Base-by-base conservation (phyloP, 1,140 invertebrate species). In the Medauroidea extradentata region DNA sequence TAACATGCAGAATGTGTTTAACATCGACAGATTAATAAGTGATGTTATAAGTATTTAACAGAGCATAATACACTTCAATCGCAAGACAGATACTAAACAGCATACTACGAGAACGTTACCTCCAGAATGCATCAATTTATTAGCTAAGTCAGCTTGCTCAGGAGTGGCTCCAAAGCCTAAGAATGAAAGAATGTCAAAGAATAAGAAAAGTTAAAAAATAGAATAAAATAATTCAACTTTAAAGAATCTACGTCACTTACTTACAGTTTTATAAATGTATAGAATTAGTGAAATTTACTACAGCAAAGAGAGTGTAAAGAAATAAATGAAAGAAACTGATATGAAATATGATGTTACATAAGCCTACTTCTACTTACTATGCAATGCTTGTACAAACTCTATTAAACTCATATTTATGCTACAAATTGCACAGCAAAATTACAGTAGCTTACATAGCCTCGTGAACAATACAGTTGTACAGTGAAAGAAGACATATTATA, bases 81-180 rank as follows among this genome's bases (percentile, higher is more conserved):
- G 11, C 29, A 34, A 34, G 29, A 11, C 5, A 34, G 29, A 34
- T 7, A 34, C 29, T 34, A 34, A 54, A 41, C 23, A 54, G 55
- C 4, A 50, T 29, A 25, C 9, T 41, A 24, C 19, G 42, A 29
- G 43, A 16, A 19, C n/a, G 62, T 71, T 83, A 86, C 84, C 84
- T 80, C 89, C 89, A 70, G 91, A 93, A 79, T 92, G 85, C 69
- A 93, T 81, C 73, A 92, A 85, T 77, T 90, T 90, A 79, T 92
- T 86, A 60, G 88, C 90, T 70, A 93, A 78, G 76, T 85, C 82
- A 39, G 84, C 82, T 77, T 93, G 89, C 72, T 92, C 90, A 62
- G 84, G 83, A 62, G 87, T 88, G 71, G 87, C 82, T 63, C 85
- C 84, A 73, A 83, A 81, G 71, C 87, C 86, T 89, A 70, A 29